A percentile compares a stretch with the other conserved stretches of the same genome.
These are phyloP conservation scores for Aphodius sticticus DNA, from an alignment of 2,888 invertebrate genomes.

Conservation along the genomic window DNA sequence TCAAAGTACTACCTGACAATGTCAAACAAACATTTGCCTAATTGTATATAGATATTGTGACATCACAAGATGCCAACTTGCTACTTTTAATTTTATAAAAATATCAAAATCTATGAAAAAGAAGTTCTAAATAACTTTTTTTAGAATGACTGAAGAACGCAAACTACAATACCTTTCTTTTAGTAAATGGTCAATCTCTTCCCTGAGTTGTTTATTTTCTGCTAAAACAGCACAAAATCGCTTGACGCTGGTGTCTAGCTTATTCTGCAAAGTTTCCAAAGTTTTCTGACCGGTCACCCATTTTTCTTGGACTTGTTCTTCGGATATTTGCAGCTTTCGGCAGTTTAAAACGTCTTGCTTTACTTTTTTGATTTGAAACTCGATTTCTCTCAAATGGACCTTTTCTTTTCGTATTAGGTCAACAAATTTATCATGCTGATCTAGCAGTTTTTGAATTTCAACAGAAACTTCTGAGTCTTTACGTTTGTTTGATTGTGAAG, in stretches of 20 bases:
- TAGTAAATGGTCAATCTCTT: constrained; percentile 82
- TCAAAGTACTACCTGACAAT: too few relatives aligned
- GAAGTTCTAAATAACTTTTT: too few relatives aligned
- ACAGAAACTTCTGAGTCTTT: constrained; percentile 64
- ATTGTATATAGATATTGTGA: too few relatives aligned
- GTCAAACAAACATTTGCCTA: too few relatives aligned
- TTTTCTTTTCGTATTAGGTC: constrained; percentile 54
- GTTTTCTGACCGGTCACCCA: constrained; percentile 64
- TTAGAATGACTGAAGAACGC: too few relatives aligned
- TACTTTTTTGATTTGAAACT: constrained; percentile 60
- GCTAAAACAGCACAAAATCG: constrained; percentile 78
- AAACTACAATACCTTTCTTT: constrained; percentile 83
- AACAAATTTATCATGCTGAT: constrained; percentile 64
- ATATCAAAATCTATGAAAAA: too few relatives aligned
- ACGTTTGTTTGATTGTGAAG: constrained; percentile 65
- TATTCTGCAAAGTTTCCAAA: constrained; percentile 77
- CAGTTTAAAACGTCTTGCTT: constrained; percentile 33
- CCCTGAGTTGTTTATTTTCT: constrained; percentile 75
- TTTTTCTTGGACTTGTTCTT: constrained; percentile 61
- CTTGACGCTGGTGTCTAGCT: constrained; percentile 78
- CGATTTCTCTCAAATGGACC: constrained; percentile 60
- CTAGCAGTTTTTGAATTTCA: constrained; percentile 64
- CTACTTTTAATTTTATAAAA: too few relatives aligned
- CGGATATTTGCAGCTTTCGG: constrained; percentile 59
- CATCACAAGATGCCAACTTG: too few relatives aligned